Evolutionary conservation across 2,113 vertebrate species (phyloP).

Genomic region (Mesoclemmys tuberculata): DNA sequence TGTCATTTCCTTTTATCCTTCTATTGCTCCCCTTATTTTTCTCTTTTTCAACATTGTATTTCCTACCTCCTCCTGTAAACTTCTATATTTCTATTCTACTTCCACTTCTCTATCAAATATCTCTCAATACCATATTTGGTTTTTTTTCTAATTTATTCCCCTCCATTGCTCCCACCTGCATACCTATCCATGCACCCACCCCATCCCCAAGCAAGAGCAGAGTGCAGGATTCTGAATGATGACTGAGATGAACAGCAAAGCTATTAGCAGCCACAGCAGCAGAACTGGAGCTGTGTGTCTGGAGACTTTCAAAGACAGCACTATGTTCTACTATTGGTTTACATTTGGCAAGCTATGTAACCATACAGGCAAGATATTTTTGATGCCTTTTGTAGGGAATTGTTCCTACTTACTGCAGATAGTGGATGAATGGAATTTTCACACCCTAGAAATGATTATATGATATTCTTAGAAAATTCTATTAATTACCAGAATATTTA

Average conservation of each 20-base stretch:
- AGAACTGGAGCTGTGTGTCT: fast-evolving
- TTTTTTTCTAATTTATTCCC: neutral
- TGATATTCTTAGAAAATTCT: neutral
- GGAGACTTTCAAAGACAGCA: neutral
- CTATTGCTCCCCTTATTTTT: neutral
- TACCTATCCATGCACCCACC: fast-evolving
- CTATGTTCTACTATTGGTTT: neutral
- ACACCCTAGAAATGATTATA: neutral
- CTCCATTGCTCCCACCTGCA: neutral
- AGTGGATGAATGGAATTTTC: neutral
- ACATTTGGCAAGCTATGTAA: neutral
- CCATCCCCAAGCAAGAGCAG: neutral
- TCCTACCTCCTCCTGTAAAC: neutral
- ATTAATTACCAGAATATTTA: neutral
- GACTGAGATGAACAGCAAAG: neutral
- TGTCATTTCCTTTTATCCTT: neutral
- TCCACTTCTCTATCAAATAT: neutral
- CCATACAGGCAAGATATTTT: neutral
- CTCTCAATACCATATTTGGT: neutral
- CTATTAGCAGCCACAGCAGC: neutral
- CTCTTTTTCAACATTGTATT: neutral
- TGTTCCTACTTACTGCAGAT: neutral
- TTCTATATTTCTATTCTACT: neutral
- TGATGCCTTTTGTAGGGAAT: neutral
- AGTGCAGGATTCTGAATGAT: neutral